phyloP scores from a whole-genome alignment of 2,888 invertebrate species.

The Acleris literana region DNA sequence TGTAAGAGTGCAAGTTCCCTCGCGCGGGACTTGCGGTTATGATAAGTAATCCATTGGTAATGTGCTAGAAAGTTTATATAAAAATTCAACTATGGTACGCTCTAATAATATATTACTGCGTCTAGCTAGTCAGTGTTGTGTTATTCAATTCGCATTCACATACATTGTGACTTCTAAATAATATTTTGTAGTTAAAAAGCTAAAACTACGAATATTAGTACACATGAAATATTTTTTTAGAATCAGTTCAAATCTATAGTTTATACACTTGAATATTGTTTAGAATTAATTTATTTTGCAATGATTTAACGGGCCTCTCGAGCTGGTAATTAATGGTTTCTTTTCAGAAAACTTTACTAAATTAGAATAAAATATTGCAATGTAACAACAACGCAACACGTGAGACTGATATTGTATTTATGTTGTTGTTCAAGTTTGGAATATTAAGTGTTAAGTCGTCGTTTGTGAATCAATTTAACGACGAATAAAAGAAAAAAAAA shows the following conservation, averaged over 20 bases:
- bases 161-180: neutral
- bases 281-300: constrained; percentile 3
- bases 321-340: constrained; percentile 5
- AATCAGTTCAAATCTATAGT: neutral
- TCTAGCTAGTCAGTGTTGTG: constrained; percentile 54
- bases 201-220: too few relatives aligned
- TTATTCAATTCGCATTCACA: constrained; percentile 16
- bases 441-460: constrained; percentile 43
- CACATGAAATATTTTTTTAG: too few relatives aligned
- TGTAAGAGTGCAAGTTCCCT: constrained; percentile 12
- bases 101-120: constrained; percentile 50
- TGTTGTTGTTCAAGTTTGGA: constrained; percentile 54
- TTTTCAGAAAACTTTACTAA: constrained; percentile 5
- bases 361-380: constrained; percentile 42
- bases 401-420: constrained; percentile 76
- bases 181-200: neutral
- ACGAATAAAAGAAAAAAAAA: constrained; percentile 2
- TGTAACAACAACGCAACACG: constrained; percentile 55
- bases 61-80: constrained; percentile 28
- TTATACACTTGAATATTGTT: neutral
- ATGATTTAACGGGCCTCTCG: neutral
- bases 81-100: constrained; percentile 47
- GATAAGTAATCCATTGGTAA: constrained; percentile 16
- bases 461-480: constrained; percentile 1
- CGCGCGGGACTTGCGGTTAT: constrained; percentile 11